Evolutionary conservation across 30 jellyfish, hydroid and myxozoan genomes (phyloP).

Genomic region (Rhopilema esculentum): DNA sequence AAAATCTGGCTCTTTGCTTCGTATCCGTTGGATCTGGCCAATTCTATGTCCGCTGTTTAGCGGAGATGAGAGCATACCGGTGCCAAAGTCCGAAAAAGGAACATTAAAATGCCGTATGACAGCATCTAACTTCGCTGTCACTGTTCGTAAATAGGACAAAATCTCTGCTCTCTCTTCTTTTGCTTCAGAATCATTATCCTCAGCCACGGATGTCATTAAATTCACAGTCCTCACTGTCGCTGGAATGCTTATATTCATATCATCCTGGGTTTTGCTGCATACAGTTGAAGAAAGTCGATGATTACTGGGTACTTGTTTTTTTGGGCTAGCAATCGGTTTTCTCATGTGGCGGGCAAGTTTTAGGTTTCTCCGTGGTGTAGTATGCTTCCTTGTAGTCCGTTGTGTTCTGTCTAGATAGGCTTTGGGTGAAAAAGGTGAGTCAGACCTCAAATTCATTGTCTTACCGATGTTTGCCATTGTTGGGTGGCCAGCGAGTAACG

Average conservation of each 20-base stretch:
- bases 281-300: background rate
- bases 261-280: constrained; percentile 12
- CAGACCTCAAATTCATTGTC: background rate
- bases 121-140: constrained; percentile 83
- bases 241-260: constrained; percentile 45
- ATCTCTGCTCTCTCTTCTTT: constrained; percentile 48
- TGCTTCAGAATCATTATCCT: background rate
- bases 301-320: no score
- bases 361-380: background rate
- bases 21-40: background rate
- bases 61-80: constrained; percentile 7
- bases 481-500: constrained; percentile 30
- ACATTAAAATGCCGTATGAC: constrained; percentile 90
- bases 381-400: background rate
- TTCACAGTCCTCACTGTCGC: constrained; percentile 40
- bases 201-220: constrained; percentile 11
- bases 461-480: constrained; percentile 40
- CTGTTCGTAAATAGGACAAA: constrained; percentile 35
- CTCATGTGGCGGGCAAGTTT: background rate
- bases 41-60: background rate
- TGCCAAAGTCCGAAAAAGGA: constrained; percentile 36
- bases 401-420: background rate
- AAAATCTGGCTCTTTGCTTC: background rate
- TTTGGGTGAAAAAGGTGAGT: background rate
- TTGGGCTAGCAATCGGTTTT: background rate